These are phyloP conservation scores for Drosophila kanekoi DNA, from an alignment of 2,888 invertebrate genomes.

Conservation along the genomic window DNA sequence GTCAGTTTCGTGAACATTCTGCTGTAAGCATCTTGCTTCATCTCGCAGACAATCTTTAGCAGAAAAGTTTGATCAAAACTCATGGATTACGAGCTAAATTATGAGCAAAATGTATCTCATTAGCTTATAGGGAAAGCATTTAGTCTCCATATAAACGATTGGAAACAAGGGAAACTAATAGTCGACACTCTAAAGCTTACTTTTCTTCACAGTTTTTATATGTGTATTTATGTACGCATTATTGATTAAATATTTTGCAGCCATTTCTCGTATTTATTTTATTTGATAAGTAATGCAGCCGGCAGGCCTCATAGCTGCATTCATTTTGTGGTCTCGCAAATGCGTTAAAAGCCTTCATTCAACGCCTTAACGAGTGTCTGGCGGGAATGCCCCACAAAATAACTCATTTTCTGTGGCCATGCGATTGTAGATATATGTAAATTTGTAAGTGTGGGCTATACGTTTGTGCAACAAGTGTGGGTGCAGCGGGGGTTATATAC, in stretches of 20 bases:
- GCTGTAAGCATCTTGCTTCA: too few relatives aligned
- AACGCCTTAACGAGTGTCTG: conserved; percentile 29
- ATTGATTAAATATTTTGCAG: conserved; percentile 62
- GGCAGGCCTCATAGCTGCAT: conserved; percentile 23
- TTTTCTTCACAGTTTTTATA: neutral
- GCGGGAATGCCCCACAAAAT: neutral
- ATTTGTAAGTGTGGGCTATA: neutral
- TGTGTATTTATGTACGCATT: conserved; percentile 46
- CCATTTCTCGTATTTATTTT: conserved; percentile 52
- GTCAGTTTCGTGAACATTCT: too few relatives aligned
- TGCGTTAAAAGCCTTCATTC: conserved; percentile 51
- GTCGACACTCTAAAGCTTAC: neutral
- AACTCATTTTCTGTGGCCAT: conserved; percentile 19
- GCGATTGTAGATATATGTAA: conserved; percentile 1
- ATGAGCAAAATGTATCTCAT: too few relatives aligned
- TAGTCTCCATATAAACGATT: too few relatives aligned
- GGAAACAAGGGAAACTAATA: too few relatives aligned
- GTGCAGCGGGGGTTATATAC: neutral
- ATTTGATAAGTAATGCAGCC: conserved; percentile 44
- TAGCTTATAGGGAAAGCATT: too few relatives aligned
- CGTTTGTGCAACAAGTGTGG: conserved; percentile 56
- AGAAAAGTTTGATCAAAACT: too few relatives aligned
- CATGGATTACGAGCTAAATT: too few relatives aligned
- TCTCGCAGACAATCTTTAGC: too few relatives aligned
- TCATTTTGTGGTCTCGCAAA: conserved; percentile 55